Conservation (phyloP, 1,140 invertebrate genomes). For the Mylabris phalerata region DNA sequence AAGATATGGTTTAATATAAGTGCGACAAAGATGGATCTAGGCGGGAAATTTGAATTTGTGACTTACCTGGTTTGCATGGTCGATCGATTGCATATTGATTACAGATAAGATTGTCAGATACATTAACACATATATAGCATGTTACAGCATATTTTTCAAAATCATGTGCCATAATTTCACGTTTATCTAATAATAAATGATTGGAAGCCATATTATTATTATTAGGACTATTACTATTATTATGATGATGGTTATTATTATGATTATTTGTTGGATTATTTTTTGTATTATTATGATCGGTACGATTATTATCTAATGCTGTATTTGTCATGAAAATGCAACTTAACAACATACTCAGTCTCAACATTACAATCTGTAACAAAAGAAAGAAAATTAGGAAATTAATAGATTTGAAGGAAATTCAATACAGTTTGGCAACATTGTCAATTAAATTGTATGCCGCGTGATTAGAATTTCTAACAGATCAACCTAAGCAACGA, state of each 20-base stretch:
- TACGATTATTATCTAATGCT: slow-evolving; percentile 31
- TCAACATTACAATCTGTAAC: slow-evolving; percentile 41
- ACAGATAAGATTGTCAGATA: slow-evolving; percentile 60
- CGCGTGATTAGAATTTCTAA: too few species aligned
- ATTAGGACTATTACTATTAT: background rate
- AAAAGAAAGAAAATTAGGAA: slow-evolving; percentile 16
- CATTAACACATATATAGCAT: slow-evolving; percentile 63
- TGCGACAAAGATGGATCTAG: background rate
- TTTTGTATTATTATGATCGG: background rate
- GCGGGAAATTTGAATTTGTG: background rate
- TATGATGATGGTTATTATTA: background rate
- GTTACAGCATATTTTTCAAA: slow-evolving; percentile 46
- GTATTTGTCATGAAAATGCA: slow-evolving; percentile 42
- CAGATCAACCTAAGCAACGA: too few species aligned
- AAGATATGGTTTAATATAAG: background rate
- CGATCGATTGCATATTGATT: slow-evolving; percentile 60
- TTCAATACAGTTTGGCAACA: too few species aligned
- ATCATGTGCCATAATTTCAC: slow-evolving; percentile 22
- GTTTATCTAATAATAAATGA: slow-evolving; percentile 13
- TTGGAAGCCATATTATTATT: slow-evolving; percentile 6
- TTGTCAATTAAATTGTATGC: too few species aligned
- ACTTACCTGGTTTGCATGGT: slow-evolving; percentile 51
- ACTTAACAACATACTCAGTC: slow-evolving; percentile 40
- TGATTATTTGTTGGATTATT: slow-evolving; percentile 10
- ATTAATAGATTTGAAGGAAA: slow-evolving; percentile 1